Base-by-base conservation (phyloP, 1,140 invertebrate genomes). In the Episyrphus balteatus region DNA sequence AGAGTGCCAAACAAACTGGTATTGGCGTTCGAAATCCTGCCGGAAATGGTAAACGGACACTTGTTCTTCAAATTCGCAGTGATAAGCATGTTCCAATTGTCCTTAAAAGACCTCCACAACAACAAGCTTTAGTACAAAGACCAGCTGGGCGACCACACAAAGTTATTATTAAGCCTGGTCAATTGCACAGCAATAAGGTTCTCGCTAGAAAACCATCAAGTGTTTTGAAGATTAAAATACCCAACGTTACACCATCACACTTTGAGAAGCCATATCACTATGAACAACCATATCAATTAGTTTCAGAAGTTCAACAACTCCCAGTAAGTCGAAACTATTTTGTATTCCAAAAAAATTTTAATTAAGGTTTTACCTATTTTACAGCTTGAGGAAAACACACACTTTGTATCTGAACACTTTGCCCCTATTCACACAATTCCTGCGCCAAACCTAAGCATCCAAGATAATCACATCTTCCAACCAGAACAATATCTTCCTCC, bases 401-500 rank as follows among this genome's bases (percentile, higher is more conserved):
- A 54, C 40, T 59, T 59, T 52, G 62, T 66, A 48, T 58, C 57
- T 30, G 59, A 65, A 45, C 59, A 62, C 53, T 66, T 65, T 57
- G 83, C 82, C 58, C 83, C 84, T 2, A 87, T 87, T 59, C 84
- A 86, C 61, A 86, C 84, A 3, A 86, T 88, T 48, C 84, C 84
- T 57, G 85, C 85, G 9, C 85, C 85, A 9, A 86, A 88, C 68
- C 50, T 63, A 37, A 51, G 50, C 34, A 19, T 54, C 43, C 52
- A 55, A 31, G 51, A 60, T 45, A 49, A 56, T 44, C 62, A 58
- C 59, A 59, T 65, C n/a, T 39, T 52, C 10, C 52, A 51, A 46
- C 5, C 21, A 9, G 39, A 53, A 42, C 14, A 50, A 32, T 60
- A 60, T 40, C 39, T 50, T 47, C 37, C 59, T n/a, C 55, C 53